Conservation (phyloP, 2,797 vertebrate species). For the Nannoperca obscura region DNA sequence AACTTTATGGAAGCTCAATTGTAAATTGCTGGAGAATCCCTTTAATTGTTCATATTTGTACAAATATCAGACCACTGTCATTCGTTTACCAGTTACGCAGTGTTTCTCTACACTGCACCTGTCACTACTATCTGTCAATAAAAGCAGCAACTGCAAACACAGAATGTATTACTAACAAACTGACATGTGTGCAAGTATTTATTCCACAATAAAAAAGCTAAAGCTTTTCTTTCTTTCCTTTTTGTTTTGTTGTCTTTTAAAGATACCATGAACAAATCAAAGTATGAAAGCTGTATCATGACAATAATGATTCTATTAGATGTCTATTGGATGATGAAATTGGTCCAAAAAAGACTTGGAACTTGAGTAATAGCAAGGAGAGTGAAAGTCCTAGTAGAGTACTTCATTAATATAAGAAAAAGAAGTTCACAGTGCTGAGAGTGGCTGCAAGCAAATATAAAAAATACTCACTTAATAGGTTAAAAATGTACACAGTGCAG, state of each 20-base stretch:
- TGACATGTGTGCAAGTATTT: background rate
- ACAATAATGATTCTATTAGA: background rate
- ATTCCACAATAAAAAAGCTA: background rate
- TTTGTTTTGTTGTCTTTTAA: background rate
- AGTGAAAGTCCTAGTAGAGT: background rate
- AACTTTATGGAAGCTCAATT: background rate
- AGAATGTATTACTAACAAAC: background rate
- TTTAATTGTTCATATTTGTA: constrained; percentile 1
- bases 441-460: constrained; percentile 27
- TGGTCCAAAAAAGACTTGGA: background rate
- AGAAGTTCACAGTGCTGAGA: constrained; percentile 8
- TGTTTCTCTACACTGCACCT: background rate
- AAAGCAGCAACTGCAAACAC: background rate
- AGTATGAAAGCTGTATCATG: background rate
- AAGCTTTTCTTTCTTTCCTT: background rate
- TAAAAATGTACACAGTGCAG: constrained; percentile 54
- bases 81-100: background rate
- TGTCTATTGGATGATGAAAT: background rate
- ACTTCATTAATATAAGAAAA: constrained; percentile 38
- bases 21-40: background rate
- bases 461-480: constrained; percentile 41
- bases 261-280: background rate
- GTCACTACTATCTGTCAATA: background rate
- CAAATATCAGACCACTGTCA: background rate
- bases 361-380: background rate